phyloP scores from a whole-genome alignment of 2,797 vertebrate species.

The Myripristis jacobus region DNA sequence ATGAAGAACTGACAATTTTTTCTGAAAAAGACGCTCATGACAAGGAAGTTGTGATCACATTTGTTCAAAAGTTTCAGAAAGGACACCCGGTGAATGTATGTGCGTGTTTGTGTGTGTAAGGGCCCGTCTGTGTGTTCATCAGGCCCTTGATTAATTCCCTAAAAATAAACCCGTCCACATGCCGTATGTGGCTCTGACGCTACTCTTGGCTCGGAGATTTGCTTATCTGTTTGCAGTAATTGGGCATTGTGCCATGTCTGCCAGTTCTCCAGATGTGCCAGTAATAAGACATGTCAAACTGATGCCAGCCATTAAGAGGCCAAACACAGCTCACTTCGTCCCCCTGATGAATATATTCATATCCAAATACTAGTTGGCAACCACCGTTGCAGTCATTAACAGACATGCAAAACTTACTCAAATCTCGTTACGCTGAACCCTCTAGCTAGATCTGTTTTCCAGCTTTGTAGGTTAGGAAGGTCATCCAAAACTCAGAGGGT shows the following conservation, averaged over 20 bases:
- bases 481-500: conserved; percentile 1
- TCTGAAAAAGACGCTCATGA: conserved; percentile 17
- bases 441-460: conserved; percentile 12
- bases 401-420: conserved; percentile 5
- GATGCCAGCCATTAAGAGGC: conserved; percentile 47
- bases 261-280: conserved; percentile 58
- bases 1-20: not conserved
- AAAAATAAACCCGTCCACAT: conserved; percentile 16
- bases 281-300: conserved; percentile 59
- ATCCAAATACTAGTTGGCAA: conserved; percentile 30
- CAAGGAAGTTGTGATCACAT: conserved; percentile 19
- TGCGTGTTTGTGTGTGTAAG: not conserved
- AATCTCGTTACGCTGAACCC: too few species aligned
- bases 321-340: conserved; percentile 32
- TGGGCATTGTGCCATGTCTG: conserved; percentile 18
- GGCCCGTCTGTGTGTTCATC: conserved; percentile 2
- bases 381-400: conserved; percentile 6
- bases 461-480: not conserved
- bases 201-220: conserved; percentile 44
- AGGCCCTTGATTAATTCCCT: conserved; percentile 14
- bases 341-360: conserved; percentile 32
- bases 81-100: not conserved
- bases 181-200: conserved; percentile 16
- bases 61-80: conserved; percentile 33
- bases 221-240: conserved; percentile 46